Percentiles rank a stretch among this genome's conserved stretches.
Evolutionary conservation across 2,888 invertebrate species (phyloP).

Genomic region (Lasius fuliginosus): DNA sequence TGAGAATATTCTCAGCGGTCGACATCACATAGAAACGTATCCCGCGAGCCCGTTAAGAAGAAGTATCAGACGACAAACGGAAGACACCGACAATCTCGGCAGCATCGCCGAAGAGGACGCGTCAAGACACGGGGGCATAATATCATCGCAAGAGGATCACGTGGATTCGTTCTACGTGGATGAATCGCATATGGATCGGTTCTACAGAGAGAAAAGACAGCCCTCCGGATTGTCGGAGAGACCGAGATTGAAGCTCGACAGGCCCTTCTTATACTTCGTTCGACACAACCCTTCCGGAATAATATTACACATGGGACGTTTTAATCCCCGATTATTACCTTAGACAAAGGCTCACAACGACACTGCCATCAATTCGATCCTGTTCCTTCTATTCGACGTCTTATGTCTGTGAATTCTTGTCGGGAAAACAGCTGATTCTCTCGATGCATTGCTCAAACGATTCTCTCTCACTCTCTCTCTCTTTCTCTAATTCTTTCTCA

Average conservation of each 20-base stretch:
- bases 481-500: neutral
- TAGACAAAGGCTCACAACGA: constrained; percentile 16
- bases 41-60: constrained; percentile 89
- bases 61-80: neutral
- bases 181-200: constrained; percentile 17
- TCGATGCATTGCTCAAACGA: constrained; percentile 40
- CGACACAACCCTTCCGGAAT: constrained; percentile 97
- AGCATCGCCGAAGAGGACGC: constrained; percentile 26
- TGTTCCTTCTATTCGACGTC: constrained; percentile 37
- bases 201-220: constrained; percentile 28
- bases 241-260: constrained; percentile 92
- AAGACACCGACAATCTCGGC: neutral
- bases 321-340: constrained; percentile 89
- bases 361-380: constrained; percentile 45
- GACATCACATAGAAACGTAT: constrained; percentile 94
- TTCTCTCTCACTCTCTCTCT: neutral
- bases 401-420: constrained; percentile 3
- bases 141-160: constrained; percentile 50
- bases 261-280: constrained; percentile 96
- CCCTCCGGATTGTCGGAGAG: constrained; percentile 76
- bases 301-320: constrained; percentile 95
- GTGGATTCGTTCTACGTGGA: constrained; percentile 27
- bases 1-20: constrained; percentile 90
- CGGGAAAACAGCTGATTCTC: constrained; percentile 15
- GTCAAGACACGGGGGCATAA: constrained; percentile 1